A percentile compares a stretch with the other conserved stretches of the same genome.
These are phyloP conservation scores for Drosophila melanica DNA, from an alignment of 1,140 invertebrate species.

Conservation along the genomic window DNA sequence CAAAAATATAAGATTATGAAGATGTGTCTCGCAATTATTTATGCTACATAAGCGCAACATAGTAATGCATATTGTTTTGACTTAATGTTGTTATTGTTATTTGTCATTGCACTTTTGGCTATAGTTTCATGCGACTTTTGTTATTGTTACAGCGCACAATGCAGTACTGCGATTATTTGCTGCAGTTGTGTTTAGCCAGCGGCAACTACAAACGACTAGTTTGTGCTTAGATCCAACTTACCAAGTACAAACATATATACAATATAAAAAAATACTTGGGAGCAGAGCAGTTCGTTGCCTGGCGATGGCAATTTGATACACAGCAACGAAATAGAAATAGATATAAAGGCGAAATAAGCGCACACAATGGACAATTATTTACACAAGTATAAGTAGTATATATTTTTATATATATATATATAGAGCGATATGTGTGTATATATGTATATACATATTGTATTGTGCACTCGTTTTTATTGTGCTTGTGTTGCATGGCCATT, in stretches of 20 bases:
- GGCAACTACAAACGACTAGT: slow-evolving; percentile 29
- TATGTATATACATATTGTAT: slow-evolving; percentile 1
- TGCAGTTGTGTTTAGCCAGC: slow-evolving; percentile 37
- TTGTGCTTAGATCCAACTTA: slow-evolving; percentile 3
- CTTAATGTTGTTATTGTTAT: slow-evolving; percentile 7
- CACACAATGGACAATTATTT: slow-evolving; percentile 62
- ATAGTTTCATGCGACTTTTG: slow-evolving; percentile 45
- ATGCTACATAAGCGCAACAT: background rate
- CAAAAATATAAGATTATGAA: no score
- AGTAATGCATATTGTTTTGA: background rate
- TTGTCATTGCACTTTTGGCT: slow-evolving; percentile 52
- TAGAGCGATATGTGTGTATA: slow-evolving; percentile 5
- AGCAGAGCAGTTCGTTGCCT: slow-evolving; percentile 29
- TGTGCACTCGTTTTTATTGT: slow-evolving; percentile 12
- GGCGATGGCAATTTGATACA: slow-evolving; percentile 58
- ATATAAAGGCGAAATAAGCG: slow-evolving; percentile 36
- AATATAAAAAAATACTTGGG: background rate
- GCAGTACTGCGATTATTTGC: slow-evolving; percentile 38
- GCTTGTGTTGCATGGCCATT: slow-evolving; percentile 56
- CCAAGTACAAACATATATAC: background rate
- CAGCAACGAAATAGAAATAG: slow-evolving; percentile 41
- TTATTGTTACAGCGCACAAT: slow-evolving; percentile 27
- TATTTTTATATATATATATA: slow-evolving; percentile 7
- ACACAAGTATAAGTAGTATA: slow-evolving; percentile 21
- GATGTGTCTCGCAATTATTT: no score